Conservation (phyloP, 2,888 invertebrate species). For the Eupithecia centaureata region DNA sequence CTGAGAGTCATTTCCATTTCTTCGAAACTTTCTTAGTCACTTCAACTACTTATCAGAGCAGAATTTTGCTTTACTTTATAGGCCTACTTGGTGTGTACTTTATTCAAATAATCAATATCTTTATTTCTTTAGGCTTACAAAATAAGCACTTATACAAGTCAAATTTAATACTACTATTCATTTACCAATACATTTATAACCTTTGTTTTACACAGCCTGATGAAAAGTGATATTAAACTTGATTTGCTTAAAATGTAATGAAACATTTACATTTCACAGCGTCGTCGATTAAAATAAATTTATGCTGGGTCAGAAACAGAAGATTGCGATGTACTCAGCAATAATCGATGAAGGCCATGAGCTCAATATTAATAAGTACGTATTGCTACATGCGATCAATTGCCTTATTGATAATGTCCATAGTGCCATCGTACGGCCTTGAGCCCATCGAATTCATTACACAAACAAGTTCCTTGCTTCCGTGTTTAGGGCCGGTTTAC, state of each 20-base stretch:
- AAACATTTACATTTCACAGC: conserved; percentile 2
- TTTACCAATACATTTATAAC: too few relatives aligned
- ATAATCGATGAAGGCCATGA: conserved; percentile 44
- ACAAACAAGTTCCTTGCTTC: conserved; percentile 18
- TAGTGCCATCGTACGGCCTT: conserved; percentile 27
- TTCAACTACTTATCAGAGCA: conserved; percentile 8
- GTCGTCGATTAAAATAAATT: not conserved
- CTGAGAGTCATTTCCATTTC: conserved; percentile 34
- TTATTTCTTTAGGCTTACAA: too few relatives aligned
- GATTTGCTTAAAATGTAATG: too few relatives aligned
- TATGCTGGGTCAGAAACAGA: conserved; percentile 7
- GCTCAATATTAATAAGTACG: conserved; percentile 44
- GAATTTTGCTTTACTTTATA: conserved; percentile 11
- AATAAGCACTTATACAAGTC: too few relatives aligned
- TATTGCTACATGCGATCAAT: conserved; percentile 35
- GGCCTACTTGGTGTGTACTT: not conserved
- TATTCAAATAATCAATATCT: too few relatives aligned
- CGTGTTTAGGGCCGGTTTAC: conserved; percentile 13
- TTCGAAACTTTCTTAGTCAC: conserved; percentile 30
- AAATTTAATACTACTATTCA: too few relatives aligned
- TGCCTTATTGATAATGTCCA: conserved; percentile 27
- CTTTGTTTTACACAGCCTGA: too few relatives aligned
- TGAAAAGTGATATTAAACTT: too few relatives aligned
- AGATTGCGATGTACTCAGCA: conserved; percentile 23
- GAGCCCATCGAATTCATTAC: conserved; percentile 19